Evolutionary conservation across 37 sponge, comb jelly and placozoan species (phyloP).

Genomic region (Tethya wilhelma): DNA sequence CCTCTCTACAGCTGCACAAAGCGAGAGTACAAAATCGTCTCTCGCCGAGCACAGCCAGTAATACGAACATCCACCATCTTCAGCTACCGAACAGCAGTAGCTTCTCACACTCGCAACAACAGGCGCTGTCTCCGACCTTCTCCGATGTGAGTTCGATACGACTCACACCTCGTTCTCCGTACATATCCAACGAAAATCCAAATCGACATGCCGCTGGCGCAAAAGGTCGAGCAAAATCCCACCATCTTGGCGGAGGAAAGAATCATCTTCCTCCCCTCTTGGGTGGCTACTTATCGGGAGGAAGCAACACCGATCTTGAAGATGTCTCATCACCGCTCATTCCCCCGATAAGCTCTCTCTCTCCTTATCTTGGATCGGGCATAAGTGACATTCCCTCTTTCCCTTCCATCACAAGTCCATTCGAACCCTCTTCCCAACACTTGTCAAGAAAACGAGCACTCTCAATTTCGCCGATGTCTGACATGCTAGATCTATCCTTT

Average conservation of each 20-base stretch:
- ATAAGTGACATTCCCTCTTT: constrained; percentile 19
- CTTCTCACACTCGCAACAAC: not conserved
- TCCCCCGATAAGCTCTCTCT: constrained; percentile 52
- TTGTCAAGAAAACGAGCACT: constrained; percentile 61
- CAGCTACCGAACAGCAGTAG: constrained; percentile 26
- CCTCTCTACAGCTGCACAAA: not conserved
- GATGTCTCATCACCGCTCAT: constrained; percentile 40
- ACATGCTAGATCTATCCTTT: constrained; percentile 51
- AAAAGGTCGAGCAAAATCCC: not conserved
- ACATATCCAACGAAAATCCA: not conserved
- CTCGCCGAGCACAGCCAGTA: not conserved
- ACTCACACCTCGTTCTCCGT: constrained; percentile 48
- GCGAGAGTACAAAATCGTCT: constrained; percentile 4
- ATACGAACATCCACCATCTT: constrained; percentile 11
- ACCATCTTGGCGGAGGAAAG: not conserved
- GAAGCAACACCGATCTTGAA: constrained; percentile 40
- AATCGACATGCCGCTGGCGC: not conserved
- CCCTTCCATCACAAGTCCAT: constrained; percentile 9
- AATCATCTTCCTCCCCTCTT: constrained; percentile 21
- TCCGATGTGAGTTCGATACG: constrained; percentile 71
- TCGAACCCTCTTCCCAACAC: constrained; percentile 10
- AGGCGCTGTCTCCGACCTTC: constrained; percentile 49
- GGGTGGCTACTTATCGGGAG: not conserved
- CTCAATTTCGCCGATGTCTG: constrained; percentile 76
- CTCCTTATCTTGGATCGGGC: constrained; percentile 63